Percentiles rank a stretch among this genome's conserved stretches.
These are phyloP conservation scores for Rhynchophorus ferrugineus DNA, from an alignment of 1,140 invertebrate species.

Conservation along the genomic window DNA sequence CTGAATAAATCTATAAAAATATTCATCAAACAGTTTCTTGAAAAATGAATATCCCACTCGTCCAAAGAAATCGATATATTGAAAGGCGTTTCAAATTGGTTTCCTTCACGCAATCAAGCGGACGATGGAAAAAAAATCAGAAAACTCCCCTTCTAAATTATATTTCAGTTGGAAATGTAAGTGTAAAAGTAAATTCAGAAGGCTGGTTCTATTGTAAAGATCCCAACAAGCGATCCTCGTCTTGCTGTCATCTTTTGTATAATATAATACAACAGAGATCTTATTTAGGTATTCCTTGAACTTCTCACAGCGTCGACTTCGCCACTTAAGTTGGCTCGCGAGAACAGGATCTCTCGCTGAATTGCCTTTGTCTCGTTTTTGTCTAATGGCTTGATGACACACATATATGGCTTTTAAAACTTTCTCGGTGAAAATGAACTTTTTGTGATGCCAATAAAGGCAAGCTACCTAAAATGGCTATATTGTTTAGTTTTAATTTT, in stretches of 20 bases:
- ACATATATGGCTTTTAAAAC: background rate
- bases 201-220: background rate
- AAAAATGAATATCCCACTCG: too few species aligned
- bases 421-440: background rate
- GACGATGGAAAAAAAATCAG: background rate
- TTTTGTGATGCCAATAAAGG: background rate
- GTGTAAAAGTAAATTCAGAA: background rate
- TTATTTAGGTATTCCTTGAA: background rate
- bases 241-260: background rate
- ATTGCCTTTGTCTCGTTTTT: background rate
- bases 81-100: background rate
- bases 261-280: background rate
- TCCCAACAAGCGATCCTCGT: background rate
- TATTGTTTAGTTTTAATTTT: background rate
- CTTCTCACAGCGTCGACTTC: background rate
- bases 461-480: background rate
- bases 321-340: background rate
- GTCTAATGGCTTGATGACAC: background rate
- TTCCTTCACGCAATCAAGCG: background rate
- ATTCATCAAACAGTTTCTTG: too few species aligned
- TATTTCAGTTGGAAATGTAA: background rate
- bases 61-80: background rate
- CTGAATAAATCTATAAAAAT: too few species aligned
- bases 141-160: background rate
- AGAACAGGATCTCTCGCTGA: background rate